Conservation (phyloP, 2,113 vertebrate species). For the Lagenorhynchus albirostris region DNA sequence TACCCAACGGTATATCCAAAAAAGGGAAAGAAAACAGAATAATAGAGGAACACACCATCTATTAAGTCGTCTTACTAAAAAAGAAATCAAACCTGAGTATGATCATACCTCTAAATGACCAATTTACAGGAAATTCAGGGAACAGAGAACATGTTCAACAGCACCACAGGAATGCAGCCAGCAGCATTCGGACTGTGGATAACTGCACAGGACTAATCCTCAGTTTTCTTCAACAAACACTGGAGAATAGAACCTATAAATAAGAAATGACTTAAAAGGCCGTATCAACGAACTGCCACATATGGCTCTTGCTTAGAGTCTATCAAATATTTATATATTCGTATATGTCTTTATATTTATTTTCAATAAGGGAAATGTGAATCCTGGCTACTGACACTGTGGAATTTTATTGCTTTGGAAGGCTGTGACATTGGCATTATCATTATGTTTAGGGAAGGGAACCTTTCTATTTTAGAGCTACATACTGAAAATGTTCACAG, state of each 20-base stretch:
- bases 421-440: neutral
- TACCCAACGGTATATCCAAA: neutral
- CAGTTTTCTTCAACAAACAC: neutral
- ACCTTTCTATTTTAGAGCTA: neutral
- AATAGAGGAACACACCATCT: neutral
- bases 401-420: neutral
- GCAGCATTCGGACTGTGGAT: neutral
- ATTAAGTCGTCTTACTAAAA: neutral
- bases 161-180: neutral
- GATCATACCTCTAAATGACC: constrained; percentile 8
- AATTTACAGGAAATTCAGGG: constrained; percentile 5
- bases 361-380: neutral
- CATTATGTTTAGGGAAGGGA: neutral
- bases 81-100: neutral
- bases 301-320: neutral
- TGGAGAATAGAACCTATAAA: neutral
- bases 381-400: neutral
- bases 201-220: neutral
- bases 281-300: neutral
- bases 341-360: neutral
- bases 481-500: neutral
- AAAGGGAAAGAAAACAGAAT: neutral
- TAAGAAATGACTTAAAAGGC: neutral
- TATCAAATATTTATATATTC: neutral
- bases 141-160: neutral